Evolutionary conservation across 2,888 invertebrate genomes (phyloP).

Genomic region (Sceliomorpha sp.): DNA sequence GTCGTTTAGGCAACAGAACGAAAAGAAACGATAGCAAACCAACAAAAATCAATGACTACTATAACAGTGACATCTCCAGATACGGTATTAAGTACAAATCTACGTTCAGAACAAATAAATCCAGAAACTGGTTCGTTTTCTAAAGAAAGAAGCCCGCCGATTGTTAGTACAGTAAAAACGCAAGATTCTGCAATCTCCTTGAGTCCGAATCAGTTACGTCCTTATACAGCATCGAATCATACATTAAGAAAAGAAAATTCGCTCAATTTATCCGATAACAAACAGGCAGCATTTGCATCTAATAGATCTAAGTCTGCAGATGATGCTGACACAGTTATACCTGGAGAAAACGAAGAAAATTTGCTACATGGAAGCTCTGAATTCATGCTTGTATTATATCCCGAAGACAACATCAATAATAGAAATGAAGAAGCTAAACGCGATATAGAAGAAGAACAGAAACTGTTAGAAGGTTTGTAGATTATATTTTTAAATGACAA

Average conservation of each 20-base stretch:
- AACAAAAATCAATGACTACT: constrained; percentile 11
- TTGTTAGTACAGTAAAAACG: constrained; percentile 13
- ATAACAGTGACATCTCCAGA: constrained; percentile 3
- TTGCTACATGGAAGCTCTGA: constrained; percentile 87
- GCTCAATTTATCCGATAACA: constrained; percentile 13
- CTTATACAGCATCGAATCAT: constrained; percentile 1
- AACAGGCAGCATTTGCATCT: constrained; percentile 7
- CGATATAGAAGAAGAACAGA: background rate
- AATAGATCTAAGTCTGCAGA: constrained; percentile 38
- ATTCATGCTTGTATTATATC: constrained; percentile 89
- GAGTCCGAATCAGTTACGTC: constrained; percentile 7
- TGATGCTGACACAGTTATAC: constrained; percentile 38
- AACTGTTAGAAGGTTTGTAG: constrained; percentile 9
- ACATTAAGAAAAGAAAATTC: constrained; percentile 20
- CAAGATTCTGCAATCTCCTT: constrained; percentile 14
- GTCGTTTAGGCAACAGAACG: constrained; percentile 11
- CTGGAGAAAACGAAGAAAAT: constrained; percentile 76
- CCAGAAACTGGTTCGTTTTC: constrained; percentile 9
- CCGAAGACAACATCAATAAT: constrained; percentile 81
- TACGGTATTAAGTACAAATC: background rate
- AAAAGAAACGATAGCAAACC: constrained; percentile 3
- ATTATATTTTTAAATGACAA: background rate
- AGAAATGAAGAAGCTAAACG: constrained; percentile 1
- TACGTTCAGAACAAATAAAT: background rate
- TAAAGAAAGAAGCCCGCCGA: constrained; percentile 14